Conservation (phyloP, 2,797 vertebrate genomes). For the Yasuhikotakia modesta region DNA sequence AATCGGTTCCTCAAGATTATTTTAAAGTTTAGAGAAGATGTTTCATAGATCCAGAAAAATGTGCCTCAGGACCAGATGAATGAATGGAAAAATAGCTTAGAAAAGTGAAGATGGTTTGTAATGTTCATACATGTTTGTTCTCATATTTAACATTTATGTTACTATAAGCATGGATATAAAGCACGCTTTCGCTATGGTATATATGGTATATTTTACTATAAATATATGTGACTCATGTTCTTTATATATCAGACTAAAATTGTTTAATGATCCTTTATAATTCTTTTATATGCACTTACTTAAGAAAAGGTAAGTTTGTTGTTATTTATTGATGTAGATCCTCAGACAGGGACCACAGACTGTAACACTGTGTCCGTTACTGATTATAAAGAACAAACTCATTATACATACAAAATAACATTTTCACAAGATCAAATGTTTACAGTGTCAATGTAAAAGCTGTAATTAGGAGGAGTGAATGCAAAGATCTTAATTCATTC, state of each 20-base stretch:
- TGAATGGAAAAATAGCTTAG: not conserved
- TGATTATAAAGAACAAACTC: not conserved
- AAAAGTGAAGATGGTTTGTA: too few relatives aligned
- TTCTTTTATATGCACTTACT: not conserved
- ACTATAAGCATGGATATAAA: not conserved
- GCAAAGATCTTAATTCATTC: constrained; percentile 8
- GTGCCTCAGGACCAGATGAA: too few relatives aligned
- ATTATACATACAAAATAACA: constrained; percentile 9
- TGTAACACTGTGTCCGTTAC: constrained; percentile 35
- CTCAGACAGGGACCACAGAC: constrained; percentile 32
- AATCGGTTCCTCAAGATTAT: not conserved
- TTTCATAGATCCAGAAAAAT: too few relatives aligned
- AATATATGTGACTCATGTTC: constrained; percentile 13
- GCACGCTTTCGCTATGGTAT: too few relatives aligned
- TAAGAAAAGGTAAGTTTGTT: constrained; percentile 27
- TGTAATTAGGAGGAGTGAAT: constrained; percentile 8
- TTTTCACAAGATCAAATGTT: constrained; percentile 6
- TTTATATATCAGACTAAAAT: constrained; percentile 3
- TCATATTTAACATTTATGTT: not conserved
- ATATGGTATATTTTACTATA: not conserved
- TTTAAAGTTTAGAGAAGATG: too few relatives aligned
- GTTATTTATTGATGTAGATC: constrained; percentile 36
- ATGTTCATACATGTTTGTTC: not conserved
- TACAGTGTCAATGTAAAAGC: constrained; percentile 13
- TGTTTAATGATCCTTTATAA: constrained; percentile 5